These are phyloP conservation scores for Caenorhabditis sulstoni DNA, from an alignment of 2,888 invertebrate species.

Conservation along the genomic window DNA sequence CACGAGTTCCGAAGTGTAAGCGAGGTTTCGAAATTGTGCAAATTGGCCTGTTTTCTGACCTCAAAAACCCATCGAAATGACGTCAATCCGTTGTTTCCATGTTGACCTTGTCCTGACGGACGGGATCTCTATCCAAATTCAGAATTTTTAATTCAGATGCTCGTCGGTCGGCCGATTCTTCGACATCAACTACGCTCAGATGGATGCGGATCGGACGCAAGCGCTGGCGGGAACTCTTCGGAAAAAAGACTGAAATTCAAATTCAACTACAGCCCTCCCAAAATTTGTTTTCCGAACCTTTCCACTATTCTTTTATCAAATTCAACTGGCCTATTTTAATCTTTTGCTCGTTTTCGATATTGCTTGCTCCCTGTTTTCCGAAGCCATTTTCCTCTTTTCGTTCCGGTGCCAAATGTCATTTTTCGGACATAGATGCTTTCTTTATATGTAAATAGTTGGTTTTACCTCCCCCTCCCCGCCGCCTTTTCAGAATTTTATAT, in stretches of 20 bases:
- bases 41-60: neutral
- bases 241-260: constrained; percentile 25
- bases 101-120: too few species aligned
- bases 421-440: constrained; percentile 2
- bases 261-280: too few species aligned
- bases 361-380: constrained; percentile 3
- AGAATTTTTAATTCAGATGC: constrained; percentile 38
- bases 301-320: neutral
- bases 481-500: neutral
- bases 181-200: constrained; percentile 59
- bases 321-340: too few species aligned
- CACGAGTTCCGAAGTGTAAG: neutral
- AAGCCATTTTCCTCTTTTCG: neutral
- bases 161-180: constrained; percentile 55
- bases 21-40: neutral
- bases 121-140: neutral
- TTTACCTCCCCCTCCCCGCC: constrained; percentile 6
- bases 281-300: constrained; percentile 11
- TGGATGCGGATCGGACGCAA: constrained; percentile 55
- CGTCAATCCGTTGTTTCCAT: neutral
- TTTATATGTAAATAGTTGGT: constrained; percentile 34
- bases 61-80: neutral
- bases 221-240: constrained; percentile 50
- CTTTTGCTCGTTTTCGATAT: neutral
- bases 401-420: constrained; percentile 12